Conservation (phyloP, 2,113 vertebrate species). For the Australoheros scitulus region DNA sequence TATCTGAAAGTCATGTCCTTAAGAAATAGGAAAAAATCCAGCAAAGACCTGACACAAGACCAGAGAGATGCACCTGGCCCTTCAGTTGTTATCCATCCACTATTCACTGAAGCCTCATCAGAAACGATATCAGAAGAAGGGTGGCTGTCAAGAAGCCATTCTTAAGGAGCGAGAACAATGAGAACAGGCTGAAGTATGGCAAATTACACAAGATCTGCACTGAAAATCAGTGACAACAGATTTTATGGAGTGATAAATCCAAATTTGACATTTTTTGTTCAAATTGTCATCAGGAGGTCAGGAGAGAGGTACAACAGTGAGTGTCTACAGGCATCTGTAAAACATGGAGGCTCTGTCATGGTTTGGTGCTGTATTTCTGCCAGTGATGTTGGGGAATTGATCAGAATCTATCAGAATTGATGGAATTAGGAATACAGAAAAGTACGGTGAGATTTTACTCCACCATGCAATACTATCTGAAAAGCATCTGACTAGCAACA, state of each 20-base stretch:
- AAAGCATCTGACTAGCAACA: too few species aligned
- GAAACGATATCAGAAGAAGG: neutral
- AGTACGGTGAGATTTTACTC: neutral
- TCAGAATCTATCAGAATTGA: too few species aligned
- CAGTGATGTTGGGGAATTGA: too few species aligned
- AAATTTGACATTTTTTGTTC: neutral
- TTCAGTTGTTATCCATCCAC: neutral
- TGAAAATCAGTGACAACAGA: neutral
- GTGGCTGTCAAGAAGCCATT: too few species aligned
- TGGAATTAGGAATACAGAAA: too few species aligned
- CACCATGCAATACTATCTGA: neutral
- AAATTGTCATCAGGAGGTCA: neutral
- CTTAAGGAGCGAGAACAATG: neutral
- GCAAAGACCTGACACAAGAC: neutral
- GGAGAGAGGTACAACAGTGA: neutral
- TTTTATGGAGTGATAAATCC: neutral
- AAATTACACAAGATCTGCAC: neutral
- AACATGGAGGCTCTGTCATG: too few species aligned
- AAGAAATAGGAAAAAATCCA: neutral
- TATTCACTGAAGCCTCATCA: neutral
- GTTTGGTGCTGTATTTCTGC: too few species aligned
- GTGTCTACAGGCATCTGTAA: neutral
- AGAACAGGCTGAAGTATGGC: neutral
- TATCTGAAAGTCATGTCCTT: neutral
- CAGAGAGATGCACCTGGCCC: neutral